Conservation (phyloP, 2,888 invertebrate species). For the Patella caerulea region DNA sequence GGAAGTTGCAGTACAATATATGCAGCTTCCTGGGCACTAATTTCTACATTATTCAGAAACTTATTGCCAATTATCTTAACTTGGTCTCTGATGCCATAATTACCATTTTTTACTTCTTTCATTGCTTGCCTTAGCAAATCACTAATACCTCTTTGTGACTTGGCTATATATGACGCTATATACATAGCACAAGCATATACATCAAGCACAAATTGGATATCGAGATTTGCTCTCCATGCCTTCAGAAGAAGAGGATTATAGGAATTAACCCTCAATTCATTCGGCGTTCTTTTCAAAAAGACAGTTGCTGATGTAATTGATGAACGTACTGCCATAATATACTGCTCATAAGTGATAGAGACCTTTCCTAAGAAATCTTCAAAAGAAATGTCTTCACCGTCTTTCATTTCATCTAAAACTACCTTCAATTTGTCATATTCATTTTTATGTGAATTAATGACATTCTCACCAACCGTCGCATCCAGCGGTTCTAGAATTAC, state of each 20-base stretch:
- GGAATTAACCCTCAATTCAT: slow-evolving; percentile 26
- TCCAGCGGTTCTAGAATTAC: slow-evolving; percentile 11
- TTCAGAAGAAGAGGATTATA: slow-evolving; percentile 28
- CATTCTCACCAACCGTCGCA: neutral
- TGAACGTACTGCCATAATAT: slow-evolving; percentile 6
- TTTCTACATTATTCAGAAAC: slow-evolving; percentile 32
- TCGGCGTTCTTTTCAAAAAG: slow-evolving; percentile 27
- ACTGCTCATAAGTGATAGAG: slow-evolving; percentile 8
- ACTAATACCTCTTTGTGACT: slow-evolving; percentile 43
- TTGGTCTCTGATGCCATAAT: slow-evolving; percentile 28
- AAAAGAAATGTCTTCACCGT: too few species aligned
- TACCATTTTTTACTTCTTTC: slow-evolving; percentile 37
- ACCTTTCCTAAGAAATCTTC: neutral
- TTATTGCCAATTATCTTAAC: slow-evolving; percentile 13
- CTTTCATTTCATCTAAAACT: too few species aligned
- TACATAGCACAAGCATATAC: too few species aligned
- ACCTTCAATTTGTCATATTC: neutral
- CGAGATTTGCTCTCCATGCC: too few species aligned
- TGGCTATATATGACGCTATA: slow-evolving; percentile 20
- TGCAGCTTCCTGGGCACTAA: slow-evolving; percentile 55
- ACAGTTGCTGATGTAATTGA: slow-evolving; percentile 16
- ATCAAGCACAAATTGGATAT: too few species aligned
- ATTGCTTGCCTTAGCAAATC: slow-evolving; percentile 37
- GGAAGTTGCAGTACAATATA: slow-evolving; percentile 47
- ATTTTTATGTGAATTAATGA: too few species aligned